A percentile compares a stretch with the other conserved stretches of the same genome.
Evolutionary conservation across 2,113 vertebrate genomes (phyloP).

Genomic region (Lampris incognitus): DNA sequence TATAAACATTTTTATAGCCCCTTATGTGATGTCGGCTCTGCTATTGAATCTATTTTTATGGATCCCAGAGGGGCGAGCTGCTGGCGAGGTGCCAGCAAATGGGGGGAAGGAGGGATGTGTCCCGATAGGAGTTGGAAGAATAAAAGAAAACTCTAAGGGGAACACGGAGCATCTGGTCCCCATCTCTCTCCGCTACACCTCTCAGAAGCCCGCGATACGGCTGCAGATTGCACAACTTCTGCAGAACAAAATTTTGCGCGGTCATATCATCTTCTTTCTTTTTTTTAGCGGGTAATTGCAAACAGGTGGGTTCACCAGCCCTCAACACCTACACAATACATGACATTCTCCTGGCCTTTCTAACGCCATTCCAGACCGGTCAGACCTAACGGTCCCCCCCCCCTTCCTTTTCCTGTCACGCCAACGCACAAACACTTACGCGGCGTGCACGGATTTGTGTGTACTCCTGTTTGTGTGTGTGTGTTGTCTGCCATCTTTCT

Average conservation of each 20-base stretch:
- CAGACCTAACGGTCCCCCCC: slow-evolving; percentile 53
- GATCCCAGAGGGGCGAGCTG: too few species aligned
- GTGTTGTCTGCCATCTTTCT: background rate
- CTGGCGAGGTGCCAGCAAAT: too few species aligned
- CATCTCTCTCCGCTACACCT: background rate
- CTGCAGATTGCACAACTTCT: background rate
- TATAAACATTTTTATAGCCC: too few species aligned
- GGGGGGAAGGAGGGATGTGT: too few species aligned
- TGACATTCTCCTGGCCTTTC: slow-evolving; percentile 76
- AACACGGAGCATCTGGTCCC: background rate
- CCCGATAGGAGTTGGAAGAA: too few species aligned
- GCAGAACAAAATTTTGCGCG: background rate
- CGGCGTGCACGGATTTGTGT: background rate
- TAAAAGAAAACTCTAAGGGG: background rate
- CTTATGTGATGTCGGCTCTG: too few species aligned
- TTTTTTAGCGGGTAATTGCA: background rate
- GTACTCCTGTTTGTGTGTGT: background rate
- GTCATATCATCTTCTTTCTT: too few species aligned
- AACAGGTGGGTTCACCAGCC: slow-evolving; percentile 15
- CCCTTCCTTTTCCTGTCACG: slow-evolving; percentile 74
- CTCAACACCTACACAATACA: slow-evolving; percentile 62
- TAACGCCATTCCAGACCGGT: slow-evolving; percentile 55
- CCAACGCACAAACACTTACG: slow-evolving; percentile 42
- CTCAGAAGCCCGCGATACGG: background rate
- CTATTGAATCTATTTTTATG: too few species aligned